Conservation (phyloP, 2,797 vertebrate genomes). For the Bucorvus abyssinicus region DNA sequence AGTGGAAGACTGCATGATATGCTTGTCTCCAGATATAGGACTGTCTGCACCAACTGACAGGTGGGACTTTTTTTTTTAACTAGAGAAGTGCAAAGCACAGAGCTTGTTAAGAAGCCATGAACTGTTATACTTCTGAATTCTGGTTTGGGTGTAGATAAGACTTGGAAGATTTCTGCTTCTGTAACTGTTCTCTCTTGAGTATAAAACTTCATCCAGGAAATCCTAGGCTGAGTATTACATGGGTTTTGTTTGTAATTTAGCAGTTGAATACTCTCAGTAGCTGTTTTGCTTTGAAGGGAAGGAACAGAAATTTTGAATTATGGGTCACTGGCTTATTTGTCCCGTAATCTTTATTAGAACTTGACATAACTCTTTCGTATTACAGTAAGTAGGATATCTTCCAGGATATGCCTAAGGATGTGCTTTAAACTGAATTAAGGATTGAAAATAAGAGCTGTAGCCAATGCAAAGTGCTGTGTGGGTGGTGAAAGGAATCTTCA, state of each 20-base stretch:
- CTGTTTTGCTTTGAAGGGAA: neutral
- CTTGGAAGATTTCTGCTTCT: neutral
- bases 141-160: neutral
- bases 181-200: neutral
- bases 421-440: neutral
- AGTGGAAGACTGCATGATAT: neutral
- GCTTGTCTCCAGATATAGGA: neutral
- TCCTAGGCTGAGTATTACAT: neutral
- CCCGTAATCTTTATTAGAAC: neutral
- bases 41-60: neutral
- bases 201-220: neutral
- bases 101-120: neutral
- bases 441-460: neutral
- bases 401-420: neutral
- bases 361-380: neutral
- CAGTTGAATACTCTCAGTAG: neutral
- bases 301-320: neutral
- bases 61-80: accelerated
- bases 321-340: neutral
- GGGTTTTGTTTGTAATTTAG: neutral
- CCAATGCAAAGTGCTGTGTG: neutral
- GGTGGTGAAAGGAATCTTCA: neutral
- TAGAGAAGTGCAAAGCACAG: neutral
- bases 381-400: neutral
- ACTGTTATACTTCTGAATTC: neutral